phyloP scores from a whole-genome alignment of 2,113 vertebrate species.

The Corapipo altera region DNA sequence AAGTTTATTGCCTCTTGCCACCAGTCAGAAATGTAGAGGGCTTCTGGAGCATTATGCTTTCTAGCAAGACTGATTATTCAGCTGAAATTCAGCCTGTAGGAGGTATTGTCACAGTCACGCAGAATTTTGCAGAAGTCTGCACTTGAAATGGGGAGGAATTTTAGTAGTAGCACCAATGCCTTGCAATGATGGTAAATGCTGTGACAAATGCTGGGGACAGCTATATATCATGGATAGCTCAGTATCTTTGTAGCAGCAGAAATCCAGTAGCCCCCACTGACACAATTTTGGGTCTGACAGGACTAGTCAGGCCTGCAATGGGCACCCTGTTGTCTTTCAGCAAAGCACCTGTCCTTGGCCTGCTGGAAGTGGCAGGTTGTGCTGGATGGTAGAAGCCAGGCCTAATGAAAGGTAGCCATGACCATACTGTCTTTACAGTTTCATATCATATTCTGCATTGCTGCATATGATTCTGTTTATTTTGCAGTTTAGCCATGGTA shows the following conservation, averaged over 20 bases:
- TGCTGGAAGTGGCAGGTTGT: neutral
- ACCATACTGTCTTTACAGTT: neutral
- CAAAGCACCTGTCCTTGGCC: neutral
- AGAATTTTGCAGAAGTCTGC: neutral
- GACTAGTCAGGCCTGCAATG: neutral
- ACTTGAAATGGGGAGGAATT: neutral
- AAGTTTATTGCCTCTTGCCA: neutral
- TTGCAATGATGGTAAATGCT: neutral
- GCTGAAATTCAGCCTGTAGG: neutral
- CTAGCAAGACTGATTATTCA: neutral
- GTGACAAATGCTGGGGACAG: neutral
- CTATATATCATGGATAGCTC: neutral
- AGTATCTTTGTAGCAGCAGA: neutral
- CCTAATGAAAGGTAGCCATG: neutral
- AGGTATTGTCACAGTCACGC: neutral
- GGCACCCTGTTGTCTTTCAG: neutral
- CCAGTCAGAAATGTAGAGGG: neutral
- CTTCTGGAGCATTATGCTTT: neutral
- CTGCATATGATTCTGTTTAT: neutral
- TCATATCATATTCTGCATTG: neutral
- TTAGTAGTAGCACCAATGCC: neutral
- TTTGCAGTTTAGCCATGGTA: neutral
- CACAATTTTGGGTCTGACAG: neutral
- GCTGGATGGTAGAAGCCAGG: neutral
- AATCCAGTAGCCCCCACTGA: neutral